These are phyloP conservation scores for Octodonta nipae DNA, from an alignment of 2,888 invertebrate species.

Conservation along the genomic window DNA sequence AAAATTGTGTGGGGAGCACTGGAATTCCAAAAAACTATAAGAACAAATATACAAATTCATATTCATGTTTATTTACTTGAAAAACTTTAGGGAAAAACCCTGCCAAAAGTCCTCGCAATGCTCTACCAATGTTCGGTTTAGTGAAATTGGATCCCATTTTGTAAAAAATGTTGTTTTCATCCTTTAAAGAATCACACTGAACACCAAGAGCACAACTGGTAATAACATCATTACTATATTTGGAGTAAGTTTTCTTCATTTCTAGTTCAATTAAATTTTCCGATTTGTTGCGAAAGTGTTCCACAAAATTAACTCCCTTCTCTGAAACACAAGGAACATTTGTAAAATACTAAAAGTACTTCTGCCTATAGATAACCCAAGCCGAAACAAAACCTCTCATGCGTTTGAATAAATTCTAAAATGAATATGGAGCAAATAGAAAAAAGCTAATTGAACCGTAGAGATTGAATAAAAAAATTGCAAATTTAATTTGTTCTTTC, in stretches of 20 bases:
- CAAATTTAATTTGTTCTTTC: too few relatives aligned
- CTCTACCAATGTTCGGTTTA: constrained; percentile 7
- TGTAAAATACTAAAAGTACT: too few relatives aligned
- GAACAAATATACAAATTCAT: too few relatives aligned
- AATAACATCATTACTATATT: constrained; percentile 47
- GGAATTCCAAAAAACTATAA: constrained; percentile 21
- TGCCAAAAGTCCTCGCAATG: constrained; percentile 10
- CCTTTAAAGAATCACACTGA: constrained; percentile 40
- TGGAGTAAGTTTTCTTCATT: constrained; percentile 33
- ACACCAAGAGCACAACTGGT: constrained; percentile 45
- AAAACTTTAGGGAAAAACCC: constrained; percentile 12
- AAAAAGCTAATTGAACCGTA: too few relatives aligned
- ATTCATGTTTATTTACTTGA: constrained; percentile 10
- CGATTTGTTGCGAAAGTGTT: constrained; percentile 8
- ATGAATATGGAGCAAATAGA: too few relatives aligned
- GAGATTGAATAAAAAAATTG: too few relatives aligned
- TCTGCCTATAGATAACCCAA: too few relatives aligned
- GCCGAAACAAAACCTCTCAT: too few relatives aligned
- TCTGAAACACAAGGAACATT: too few relatives aligned
- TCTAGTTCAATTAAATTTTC: constrained; percentile 16
- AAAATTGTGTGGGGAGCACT: constrained; percentile 28
- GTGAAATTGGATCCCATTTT: constrained; percentile 23
- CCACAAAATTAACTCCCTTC: constrained; percentile 10
- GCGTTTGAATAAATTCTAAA: too few relatives aligned
- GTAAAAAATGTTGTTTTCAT: constrained; percentile 43